These are phyloP conservation scores for Drosophila malerkotliana DNA, from an alignment of 1,140 invertebrate genomes.

Conservation along the genomic window DNA sequence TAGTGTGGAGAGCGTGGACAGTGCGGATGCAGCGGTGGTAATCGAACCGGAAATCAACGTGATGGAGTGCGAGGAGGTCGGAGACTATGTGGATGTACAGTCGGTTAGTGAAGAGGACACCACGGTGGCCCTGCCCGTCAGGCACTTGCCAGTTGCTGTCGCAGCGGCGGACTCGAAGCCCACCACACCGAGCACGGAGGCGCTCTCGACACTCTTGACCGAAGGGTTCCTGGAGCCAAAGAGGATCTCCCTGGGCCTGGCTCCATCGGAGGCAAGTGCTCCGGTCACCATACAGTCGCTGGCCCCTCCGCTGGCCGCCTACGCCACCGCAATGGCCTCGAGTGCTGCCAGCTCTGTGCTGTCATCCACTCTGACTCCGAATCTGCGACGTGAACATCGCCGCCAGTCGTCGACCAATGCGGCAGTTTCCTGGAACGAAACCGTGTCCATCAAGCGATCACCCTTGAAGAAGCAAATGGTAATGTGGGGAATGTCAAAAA, in stretches of 20 bases:
- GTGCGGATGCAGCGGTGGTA: constrained; percentile 66
- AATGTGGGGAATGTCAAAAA: constrained; percentile 19
- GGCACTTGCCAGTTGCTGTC: background rate
- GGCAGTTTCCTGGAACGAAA: constrained; percentile 83
- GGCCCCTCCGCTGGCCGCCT: constrained; percentile 57
- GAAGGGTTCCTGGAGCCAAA: constrained; percentile 92
- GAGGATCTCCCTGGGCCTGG: constrained; percentile 85
- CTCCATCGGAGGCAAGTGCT: constrained; percentile 84
- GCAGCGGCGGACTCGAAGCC: constrained; percentile 81
- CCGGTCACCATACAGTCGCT: constrained; percentile 33
- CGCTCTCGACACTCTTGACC: constrained; percentile 90
- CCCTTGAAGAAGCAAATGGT: constrained; percentile 65
- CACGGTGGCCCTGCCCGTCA: constrained; percentile 28
- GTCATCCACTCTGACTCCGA: constrained; percentile 65
- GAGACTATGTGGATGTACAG: constrained; percentile 67
- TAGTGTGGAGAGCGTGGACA: constrained; percentile 60
- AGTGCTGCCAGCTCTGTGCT: constrained; percentile 41
- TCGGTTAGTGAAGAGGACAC: constrained; percentile 65
- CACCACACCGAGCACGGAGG: constrained; percentile 92
- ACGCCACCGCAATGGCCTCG: constrained; percentile 55
- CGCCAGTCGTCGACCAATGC: constrained; percentile 81
- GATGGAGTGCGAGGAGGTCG: constrained; percentile 55
- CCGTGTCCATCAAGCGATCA: constrained; percentile 72
- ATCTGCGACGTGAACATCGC: constrained; percentile 64
- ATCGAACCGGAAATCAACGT: constrained; percentile 71